Evolutionary conservation across 2,888 invertebrate genomes (phyloP), one percentile per base, ranked within the genome.

Genomic region (Erebia epiphron): DNA sequence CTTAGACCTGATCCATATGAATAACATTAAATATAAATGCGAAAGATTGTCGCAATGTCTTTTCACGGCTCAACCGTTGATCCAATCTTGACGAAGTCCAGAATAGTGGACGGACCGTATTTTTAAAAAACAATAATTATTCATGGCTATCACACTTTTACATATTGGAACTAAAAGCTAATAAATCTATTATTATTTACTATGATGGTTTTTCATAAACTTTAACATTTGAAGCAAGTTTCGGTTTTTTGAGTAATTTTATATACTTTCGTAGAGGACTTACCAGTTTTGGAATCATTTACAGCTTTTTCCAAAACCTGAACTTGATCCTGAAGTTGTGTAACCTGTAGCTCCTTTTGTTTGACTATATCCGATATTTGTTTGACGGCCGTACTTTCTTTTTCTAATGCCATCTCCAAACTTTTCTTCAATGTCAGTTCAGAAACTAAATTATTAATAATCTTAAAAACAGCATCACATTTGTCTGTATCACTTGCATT

Each of bases 231-330:
- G 46, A 46, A 13, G 13, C 46, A 13, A 46, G 13, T 46, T 46
- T 46, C 46, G 46, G 46, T 0, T 46, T 46, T 46, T 46, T 46
- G 1, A 52, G 16, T 16, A 5, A 1, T 16, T 16, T n/a, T n/a
- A 49, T 50, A 50, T 50, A 8, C 8, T 50, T n/a, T n/a, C n/a
- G n/a, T 2, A 3, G 5, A 14, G 11, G 9, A 57, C 21, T 82
- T 73, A 88, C 88, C 87, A 26, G 76, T 77, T 74, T 82, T 83
- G 52, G 77, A 78, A 56, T 83, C 82, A 64, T 77, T 75, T 8
- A 82, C 60, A 18, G 74, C 66, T 72, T 83, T 81, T 63, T 83
- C 77, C 5, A 87, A 70, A 26, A 72, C 75, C 49, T 82, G 81
- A 9, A 83, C 72, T 64, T 87, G 83, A 0, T 74, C 77, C 70